A percentile compares a stretch with the other conserved stretches of the same genome.
These are phyloP conservation scores for Triplophysa tibetana DNA, from an alignment of 2,113 vertebrate genomes.

Conservation along the genomic window DNA sequence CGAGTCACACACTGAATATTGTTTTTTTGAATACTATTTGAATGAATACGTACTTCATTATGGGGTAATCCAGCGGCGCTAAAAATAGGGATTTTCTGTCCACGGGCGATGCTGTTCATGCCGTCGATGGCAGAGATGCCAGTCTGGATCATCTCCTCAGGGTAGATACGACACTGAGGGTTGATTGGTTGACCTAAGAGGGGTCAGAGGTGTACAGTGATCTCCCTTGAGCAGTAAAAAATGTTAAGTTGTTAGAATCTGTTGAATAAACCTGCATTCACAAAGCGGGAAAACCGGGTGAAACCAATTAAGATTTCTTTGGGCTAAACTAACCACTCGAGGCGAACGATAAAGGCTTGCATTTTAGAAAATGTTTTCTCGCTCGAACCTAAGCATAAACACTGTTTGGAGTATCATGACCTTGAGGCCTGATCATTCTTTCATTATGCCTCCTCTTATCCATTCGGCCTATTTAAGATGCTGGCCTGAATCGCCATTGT, in stretches of 20 bases:
- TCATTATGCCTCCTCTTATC: conserved; percentile 5
- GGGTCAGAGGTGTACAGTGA: neutral
- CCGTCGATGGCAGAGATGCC: conserved; percentile 82
- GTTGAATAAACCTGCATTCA: neutral
- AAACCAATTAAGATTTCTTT: neutral
- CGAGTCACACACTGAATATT: too few relatives aligned
- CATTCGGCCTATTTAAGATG: conserved; percentile 1
- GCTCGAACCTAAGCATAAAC: neutral
- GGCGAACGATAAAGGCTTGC: neutral
- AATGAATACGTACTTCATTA: conserved; percentile 71
- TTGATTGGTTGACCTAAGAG: conserved; percentile 79
- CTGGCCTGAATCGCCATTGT: conserved; percentile 12
- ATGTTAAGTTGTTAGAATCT: neutral
- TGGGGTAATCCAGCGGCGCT: conserved; percentile 82
- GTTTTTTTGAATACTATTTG: too few relatives aligned
- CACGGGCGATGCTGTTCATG: conserved; percentile 83
- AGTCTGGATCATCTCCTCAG: conserved; percentile 83
- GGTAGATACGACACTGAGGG: conserved; percentile 82
- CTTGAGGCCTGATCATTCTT: conserved; percentile 27
- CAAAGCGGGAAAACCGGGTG: neutral
- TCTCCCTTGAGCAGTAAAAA: neutral
- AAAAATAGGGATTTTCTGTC: conserved; percentile 83
- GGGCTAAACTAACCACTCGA: neutral
- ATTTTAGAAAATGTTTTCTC: neutral
- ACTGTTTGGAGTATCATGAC: conserved; percentile 15